Evolutionary conservation across 2,113 vertebrate species (phyloP).

Genomic region (Nesogale talazaci): DNA sequence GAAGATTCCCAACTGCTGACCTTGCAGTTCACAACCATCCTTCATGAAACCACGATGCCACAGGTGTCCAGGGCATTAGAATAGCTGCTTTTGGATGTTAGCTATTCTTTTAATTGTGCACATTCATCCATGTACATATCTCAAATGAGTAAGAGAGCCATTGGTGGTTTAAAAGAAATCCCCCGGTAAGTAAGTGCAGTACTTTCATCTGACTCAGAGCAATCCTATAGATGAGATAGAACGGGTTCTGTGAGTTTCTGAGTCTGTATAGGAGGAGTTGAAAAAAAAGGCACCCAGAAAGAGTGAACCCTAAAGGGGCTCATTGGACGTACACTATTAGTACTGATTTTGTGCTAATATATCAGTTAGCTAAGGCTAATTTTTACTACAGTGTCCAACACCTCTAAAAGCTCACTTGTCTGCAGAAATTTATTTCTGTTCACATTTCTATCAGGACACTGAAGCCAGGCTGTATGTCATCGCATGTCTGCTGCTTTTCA

Average conservation of each 20-base stretch:
- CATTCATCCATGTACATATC: not conserved
- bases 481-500: not conserved
- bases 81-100: not conserved
- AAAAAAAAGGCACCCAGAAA: not conserved
- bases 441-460: not conserved
- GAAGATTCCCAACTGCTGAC: no score
- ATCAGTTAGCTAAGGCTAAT: not conserved
- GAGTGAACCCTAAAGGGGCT: not conserved
- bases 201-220: no score
- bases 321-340: not conserved
- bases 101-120: conserved; percentile 27
- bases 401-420: not conserved
- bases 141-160: not conserved
- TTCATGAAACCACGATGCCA: no score
- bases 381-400: conserved; percentile 2
- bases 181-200: no score
- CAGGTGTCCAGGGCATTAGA: no score
- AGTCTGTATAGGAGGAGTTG: no score
- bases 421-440: not conserved
- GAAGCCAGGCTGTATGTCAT: not conserved
- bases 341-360: not conserved
- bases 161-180: not conserved
- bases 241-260: no score
- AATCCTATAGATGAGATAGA: no score
- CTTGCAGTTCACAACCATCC: no score